Percentiles rank a stretch among this genome's conserved stretches.
Conservation (phyloP, 2,797 vertebrate genomes). For the Leuciscus waleckii region DNA sequence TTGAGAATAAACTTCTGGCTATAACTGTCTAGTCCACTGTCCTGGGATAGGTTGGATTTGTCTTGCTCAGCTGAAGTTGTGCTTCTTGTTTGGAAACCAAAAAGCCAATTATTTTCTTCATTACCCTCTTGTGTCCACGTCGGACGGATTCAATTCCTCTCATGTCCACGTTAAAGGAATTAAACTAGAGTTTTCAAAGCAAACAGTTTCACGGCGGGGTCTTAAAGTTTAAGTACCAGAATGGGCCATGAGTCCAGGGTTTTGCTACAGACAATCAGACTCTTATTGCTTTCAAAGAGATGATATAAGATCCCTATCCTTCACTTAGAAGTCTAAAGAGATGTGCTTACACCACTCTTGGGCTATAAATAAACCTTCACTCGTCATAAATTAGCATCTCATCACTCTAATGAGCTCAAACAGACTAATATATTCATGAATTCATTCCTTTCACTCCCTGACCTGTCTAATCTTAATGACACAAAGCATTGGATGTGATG, state of each 20-base stretch:
- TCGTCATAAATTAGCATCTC: slow-evolving; percentile 56
- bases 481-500: slow-evolving; percentile 32
- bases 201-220: neutral
- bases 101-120: slow-evolving; percentile 34
- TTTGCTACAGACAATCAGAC: slow-evolving; percentile 7
- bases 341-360: slow-evolving; percentile 41
- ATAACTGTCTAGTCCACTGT: neutral
- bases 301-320: slow-evolving; percentile 17
- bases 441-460: slow-evolving; percentile 40
- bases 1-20: slow-evolving; percentile 1
- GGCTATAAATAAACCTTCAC: slow-evolving; percentile 48
- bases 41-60: slow-evolving; percentile 2
- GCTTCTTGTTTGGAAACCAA: slow-evolving; percentile 32
- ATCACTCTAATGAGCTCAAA: slow-evolving; percentile 49
- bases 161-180: neutral
- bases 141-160: neutral
- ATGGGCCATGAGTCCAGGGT: neutral
- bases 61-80: slow-evolving; percentile 32
- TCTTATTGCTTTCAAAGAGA: slow-evolving; percentile 8
- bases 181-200: slow-evolving; percentile 33
- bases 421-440: slow-evolving; percentile 55
- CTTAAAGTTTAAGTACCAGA: slow-evolving; percentile 18
- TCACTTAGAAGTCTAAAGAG: slow-evolving; percentile 41
- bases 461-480: slow-evolving; percentile 52
- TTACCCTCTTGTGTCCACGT: slow-evolving; percentile 18